These are phyloP conservation scores for Aphodius granarius DNA, from an alignment of 2,888 invertebrate genomes.

Conservation along the genomic window DNA sequence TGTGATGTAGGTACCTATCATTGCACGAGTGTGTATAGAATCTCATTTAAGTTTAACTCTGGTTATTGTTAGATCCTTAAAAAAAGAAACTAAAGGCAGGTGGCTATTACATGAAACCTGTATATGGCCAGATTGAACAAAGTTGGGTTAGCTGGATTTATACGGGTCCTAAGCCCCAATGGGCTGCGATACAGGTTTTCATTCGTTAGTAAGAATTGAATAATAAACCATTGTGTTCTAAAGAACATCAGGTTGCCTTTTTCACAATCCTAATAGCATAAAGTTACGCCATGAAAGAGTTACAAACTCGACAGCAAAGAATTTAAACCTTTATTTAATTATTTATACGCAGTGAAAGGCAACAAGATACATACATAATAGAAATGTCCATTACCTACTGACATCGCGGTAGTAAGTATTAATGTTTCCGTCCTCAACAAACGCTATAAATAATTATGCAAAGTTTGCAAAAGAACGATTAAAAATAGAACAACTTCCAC, in stretches of 20 bases:
- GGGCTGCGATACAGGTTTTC: background rate
- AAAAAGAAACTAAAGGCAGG: background rate
- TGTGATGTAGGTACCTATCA: too few species aligned
- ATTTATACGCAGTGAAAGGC: background rate
- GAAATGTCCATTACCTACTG: background rate
- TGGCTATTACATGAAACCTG: too few species aligned
- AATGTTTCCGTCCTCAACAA: background rate
- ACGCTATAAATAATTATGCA: background rate
- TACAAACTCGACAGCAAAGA: background rate
- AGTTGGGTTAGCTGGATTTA: background rate
- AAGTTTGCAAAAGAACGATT: background rate
- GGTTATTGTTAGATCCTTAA: too few species aligned
- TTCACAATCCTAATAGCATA: too few species aligned
- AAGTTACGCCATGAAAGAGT: background rate
- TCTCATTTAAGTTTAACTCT: too few species aligned
- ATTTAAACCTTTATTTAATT: background rate
- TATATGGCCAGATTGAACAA: background rate
- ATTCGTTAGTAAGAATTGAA: background rate
- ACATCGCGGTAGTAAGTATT: background rate
- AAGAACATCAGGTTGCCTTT: too few species aligned
- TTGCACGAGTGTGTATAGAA: too few species aligned
- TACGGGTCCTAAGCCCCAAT: background rate
- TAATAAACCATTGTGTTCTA: background rate
- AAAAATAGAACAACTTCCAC: background rate
- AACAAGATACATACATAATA: background rate